Conservation (phyloP, 2,113 vertebrate genomes). For the Bombycilla garrulus region DNA sequence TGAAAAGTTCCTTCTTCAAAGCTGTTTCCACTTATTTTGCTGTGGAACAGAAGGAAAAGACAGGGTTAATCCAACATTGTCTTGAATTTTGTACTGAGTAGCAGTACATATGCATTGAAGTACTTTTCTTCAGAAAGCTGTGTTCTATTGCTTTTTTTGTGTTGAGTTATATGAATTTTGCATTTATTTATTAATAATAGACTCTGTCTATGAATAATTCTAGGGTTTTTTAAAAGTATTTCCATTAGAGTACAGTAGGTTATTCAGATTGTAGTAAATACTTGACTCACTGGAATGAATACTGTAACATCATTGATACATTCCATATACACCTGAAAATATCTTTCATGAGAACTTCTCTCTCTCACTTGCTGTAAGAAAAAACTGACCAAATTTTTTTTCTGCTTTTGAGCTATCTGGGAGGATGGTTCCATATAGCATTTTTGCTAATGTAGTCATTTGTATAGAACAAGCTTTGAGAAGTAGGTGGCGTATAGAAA, state of each 20-base stretch:
- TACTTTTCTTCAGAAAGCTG: not conserved
- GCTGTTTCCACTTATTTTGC: not conserved
- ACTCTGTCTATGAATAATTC: not conserved
- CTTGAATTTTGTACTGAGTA: not conserved
- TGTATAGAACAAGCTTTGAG: not conserved
- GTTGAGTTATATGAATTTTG: not conserved
- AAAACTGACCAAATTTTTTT: not conserved
- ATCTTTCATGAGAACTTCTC: not conserved
- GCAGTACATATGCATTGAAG: not conserved
- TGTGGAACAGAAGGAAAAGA: not conserved
- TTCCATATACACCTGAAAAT: not conserved
- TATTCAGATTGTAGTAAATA: not conserved
- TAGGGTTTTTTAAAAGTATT: not conserved
- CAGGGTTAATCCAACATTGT: not conserved
- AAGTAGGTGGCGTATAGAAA: not conserved
- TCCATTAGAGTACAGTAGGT: not conserved
- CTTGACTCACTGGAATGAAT: not conserved
- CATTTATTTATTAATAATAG: not conserved
- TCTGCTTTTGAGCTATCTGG: not conserved
- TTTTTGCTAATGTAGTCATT: not conserved
- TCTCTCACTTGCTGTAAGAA: not conserved
- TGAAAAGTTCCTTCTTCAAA: not conserved
- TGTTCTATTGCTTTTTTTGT: not conserved
- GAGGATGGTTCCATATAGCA: rapidly evolving
- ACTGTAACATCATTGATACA: not conserved